Percentiles rank a stretch among this genome's conserved stretches.
Evolutionary conservation across 1,140 invertebrate genomes (phyloP).

Genomic region (Drosophila parvula): DNA sequence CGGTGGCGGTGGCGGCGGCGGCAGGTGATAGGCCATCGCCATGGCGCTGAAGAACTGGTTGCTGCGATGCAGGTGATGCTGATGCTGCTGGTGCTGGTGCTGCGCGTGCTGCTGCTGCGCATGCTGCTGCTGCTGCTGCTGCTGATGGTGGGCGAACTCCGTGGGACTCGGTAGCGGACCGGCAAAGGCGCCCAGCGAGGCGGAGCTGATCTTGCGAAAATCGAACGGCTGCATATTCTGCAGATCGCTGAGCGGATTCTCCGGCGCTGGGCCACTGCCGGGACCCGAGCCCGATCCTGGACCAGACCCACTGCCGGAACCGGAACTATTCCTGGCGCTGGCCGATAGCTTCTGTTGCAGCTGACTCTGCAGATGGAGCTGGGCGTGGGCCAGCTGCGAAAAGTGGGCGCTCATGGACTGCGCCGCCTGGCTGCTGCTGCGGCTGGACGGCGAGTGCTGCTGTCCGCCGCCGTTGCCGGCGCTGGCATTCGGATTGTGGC

Average conservation of each 20-base stretch:
- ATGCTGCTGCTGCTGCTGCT: slow-evolving; percentile 68
- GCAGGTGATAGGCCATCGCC: slow-evolving; percentile 87
- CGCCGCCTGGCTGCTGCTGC: slow-evolving; percentile 6
- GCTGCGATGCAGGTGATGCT: slow-evolving; percentile 71
- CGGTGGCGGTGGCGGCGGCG: slow-evolving; percentile 86
- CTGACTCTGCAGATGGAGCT: slow-evolving; percentile 85
- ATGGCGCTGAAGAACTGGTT: slow-evolving; percentile 86
- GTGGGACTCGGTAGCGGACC: slow-evolving; percentile 57
- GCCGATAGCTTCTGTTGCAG: slow-evolving; percentile 84
- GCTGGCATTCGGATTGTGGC: slow-evolving; percentile 23
- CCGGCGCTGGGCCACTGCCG: slow-evolving; percentile 65
- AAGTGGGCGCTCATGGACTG: slow-evolving; percentile 79
- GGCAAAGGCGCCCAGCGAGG: slow-evolving; percentile 82
- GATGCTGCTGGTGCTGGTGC: slow-evolving; percentile 81
- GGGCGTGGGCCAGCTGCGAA: slow-evolving; percentile 85
- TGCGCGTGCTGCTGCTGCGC: slow-evolving; percentile 39
- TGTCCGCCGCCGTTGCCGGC: slow-evolving; percentile 24
- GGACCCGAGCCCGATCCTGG: slow-evolving; percentile 47
- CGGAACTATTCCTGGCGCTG: slow-evolving; percentile 59
- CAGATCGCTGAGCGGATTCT: slow-evolving; percentile 89
- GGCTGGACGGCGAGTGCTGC: slow-evolving; percentile 18
- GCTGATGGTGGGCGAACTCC: slow-evolving; percentile 80
- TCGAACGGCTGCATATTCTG: slow-evolving; percentile 98
- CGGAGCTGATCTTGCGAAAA: slow-evolving; percentile 90
- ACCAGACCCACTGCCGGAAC: neutral